A percentile compares a stretch with the other conserved stretches of the same genome.
Evolutionary conservation across 2,113 vertebrate genomes (phyloP).

Genomic region (Ifrita kowaldi): DNA sequence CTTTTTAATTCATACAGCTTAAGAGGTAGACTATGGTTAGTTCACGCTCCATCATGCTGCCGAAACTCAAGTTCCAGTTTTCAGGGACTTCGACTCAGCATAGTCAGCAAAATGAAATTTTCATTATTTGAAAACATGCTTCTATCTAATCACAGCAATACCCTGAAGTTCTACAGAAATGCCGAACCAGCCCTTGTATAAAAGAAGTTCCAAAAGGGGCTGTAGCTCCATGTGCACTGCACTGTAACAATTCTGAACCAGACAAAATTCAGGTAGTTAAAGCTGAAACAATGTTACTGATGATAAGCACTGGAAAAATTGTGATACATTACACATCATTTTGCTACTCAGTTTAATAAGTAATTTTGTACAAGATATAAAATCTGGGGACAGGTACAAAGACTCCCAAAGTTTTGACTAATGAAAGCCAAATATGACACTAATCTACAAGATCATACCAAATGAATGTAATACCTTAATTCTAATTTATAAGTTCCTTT

Average conservation of each 20-base stretch:
- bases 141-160: neutral
- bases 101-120: neutral
- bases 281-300: neutral
- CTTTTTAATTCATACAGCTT: neutral
- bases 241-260: neutral
- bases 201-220: neutral
- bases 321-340: neutral
- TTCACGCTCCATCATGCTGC: neutral
- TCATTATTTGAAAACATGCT: neutral
- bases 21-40: neutral
- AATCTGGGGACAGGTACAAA: neutral
- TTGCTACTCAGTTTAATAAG: neutral
- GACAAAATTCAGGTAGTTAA: neutral
- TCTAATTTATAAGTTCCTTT: neutral
- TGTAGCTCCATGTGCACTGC: fast-evolving
- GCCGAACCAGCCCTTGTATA: neutral
- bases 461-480: neutral
- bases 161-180: neutral
- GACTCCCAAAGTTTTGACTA: neutral
- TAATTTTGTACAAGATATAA: neutral
- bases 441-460: neutral
- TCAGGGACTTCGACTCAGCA: neutral
- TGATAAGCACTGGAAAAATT: neutral
- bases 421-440: neutral
- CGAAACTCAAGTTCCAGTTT: neutral